Conservation (phyloP, 2,113 vertebrate species). For the Acrocephalus kingi region DNA sequence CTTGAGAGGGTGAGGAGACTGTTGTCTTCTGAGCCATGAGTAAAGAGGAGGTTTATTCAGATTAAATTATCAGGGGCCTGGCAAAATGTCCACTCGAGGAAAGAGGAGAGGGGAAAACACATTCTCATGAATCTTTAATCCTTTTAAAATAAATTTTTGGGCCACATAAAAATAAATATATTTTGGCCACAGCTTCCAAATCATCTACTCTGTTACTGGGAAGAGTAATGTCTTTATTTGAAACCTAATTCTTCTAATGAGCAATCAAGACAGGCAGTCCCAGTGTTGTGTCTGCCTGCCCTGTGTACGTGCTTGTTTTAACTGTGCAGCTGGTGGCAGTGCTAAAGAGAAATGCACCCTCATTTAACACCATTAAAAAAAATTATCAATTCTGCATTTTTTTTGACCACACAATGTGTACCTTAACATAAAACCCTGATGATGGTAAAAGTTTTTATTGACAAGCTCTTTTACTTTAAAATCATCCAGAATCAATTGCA, state of each 20-base stretch:
- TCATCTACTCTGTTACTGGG: neutral
- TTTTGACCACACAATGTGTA: neutral
- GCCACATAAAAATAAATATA: too few relatives aligned
- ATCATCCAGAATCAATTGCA: neutral
- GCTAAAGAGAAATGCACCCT: neutral
- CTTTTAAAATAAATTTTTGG: neutral
- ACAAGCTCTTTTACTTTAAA: neutral
- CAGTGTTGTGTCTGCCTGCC: neutral
- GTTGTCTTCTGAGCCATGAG: accelerated
- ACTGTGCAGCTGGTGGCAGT: neutral
- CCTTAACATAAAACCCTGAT: neutral
- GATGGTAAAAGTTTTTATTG: neutral
- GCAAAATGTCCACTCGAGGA: neutral
- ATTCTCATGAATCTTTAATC: accelerated
- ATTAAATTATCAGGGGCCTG: neutral
- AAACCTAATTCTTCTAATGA: neutral
- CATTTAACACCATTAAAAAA: neutral
- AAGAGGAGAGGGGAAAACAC: neutral
- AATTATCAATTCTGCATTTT: neutral
- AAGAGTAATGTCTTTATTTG: neutral
- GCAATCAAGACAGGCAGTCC: neutral
- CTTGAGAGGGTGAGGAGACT: neutral
- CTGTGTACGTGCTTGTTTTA: neutral
- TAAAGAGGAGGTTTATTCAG: neutral
- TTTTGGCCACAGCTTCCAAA: neutral